phyloP scores from a whole-genome alignment of 1,140 invertebrate species.

The Diabrotica undecimpunctata region DNA sequence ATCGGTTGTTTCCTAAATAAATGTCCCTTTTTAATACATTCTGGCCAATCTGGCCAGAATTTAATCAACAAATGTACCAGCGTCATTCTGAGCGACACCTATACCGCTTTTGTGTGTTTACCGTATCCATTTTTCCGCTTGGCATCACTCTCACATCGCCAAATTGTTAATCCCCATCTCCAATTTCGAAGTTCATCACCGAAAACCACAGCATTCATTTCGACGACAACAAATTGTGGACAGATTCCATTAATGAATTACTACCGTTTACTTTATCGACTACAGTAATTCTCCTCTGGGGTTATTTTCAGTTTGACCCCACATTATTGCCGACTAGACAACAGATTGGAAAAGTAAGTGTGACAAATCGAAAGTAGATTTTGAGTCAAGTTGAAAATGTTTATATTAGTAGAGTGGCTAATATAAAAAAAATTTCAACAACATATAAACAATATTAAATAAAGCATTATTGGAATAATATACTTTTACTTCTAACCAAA shows the following conservation, averaged over 20 bases:
- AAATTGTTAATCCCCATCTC: not conserved
- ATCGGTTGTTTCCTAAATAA: too few species aligned
- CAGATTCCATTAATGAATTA: conserved; percentile 31
- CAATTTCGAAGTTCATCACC: not conserved
- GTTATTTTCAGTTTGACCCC: conserved; percentile 18
- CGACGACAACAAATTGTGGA: conserved; percentile 4
- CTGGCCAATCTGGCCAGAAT: not conserved
- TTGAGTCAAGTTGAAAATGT: conserved; percentile 30
- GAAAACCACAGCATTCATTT: not conserved
- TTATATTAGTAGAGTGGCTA: not conserved
- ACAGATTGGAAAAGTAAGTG: conserved; percentile 35
- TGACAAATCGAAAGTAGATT: conserved; percentile 34
- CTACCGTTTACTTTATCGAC: conserved; percentile 26
- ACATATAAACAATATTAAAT: too few species aligned
- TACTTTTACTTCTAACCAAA: too few species aligned
- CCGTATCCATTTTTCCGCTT: not conserved
- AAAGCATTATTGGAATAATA: too few species aligned
- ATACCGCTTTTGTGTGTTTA: not conserved
- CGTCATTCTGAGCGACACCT: not conserved
- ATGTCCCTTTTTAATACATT: too few species aligned
- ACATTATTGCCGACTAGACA: conserved; percentile 17
- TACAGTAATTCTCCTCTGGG: conserved; percentile 10
- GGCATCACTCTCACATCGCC: not conserved
- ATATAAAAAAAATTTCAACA: too few species aligned
- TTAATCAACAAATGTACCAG: not conserved